Evolutionary conservation across 2,797 vertebrate genomes (phyloP).

Genomic region (Lagodon rhomboides): DNA sequence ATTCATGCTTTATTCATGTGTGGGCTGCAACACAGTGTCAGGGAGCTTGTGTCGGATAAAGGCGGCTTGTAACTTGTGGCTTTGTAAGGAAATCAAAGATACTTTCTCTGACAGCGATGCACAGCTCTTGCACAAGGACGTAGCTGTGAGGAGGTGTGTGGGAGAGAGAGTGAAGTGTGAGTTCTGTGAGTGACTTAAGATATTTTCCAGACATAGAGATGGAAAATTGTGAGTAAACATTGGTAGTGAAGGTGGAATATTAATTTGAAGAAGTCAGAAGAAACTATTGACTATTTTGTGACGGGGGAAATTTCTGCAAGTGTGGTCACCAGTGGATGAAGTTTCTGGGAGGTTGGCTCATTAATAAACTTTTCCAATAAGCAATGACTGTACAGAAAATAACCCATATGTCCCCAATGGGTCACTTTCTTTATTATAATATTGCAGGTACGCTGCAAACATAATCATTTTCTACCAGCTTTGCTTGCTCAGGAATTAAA

Average conservation of each 20-base stretch:
- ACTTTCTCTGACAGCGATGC: slow-evolving; percentile 32
- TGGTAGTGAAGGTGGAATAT: slow-evolving; percentile 16
- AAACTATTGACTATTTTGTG: background rate
- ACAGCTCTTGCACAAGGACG: slow-evolving; percentile 30
- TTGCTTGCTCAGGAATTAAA: background rate
- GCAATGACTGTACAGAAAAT: background rate
- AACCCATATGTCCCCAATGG: background rate
- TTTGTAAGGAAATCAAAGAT: slow-evolving; percentile 45
- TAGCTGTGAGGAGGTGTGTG: slow-evolving; percentile 24
- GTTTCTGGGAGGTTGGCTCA: background rate
- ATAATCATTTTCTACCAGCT: background rate
- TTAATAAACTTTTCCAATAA: slow-evolving; percentile 11
- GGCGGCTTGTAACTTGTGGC: slow-evolving; percentile 31
- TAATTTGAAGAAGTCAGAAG: slow-evolving; percentile 17
- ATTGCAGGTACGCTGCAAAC: background rate
- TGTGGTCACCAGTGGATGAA: background rate
- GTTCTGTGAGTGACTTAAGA: background rate
- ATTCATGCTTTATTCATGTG: slow-evolving; percentile 62
- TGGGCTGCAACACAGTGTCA: slow-evolving; percentile 42
- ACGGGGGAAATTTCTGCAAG: background rate
- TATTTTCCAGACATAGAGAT: slow-evolving; percentile 22
- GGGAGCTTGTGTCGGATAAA: slow-evolving; percentile 46
- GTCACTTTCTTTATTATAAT: background rate
- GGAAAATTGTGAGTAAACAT: slow-evolving; percentile 18
- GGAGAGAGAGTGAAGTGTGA: background rate